phyloP scores from a whole-genome alignment of 2,888 invertebrate genomes.

The Coelogynopora nodosa region DNA sequence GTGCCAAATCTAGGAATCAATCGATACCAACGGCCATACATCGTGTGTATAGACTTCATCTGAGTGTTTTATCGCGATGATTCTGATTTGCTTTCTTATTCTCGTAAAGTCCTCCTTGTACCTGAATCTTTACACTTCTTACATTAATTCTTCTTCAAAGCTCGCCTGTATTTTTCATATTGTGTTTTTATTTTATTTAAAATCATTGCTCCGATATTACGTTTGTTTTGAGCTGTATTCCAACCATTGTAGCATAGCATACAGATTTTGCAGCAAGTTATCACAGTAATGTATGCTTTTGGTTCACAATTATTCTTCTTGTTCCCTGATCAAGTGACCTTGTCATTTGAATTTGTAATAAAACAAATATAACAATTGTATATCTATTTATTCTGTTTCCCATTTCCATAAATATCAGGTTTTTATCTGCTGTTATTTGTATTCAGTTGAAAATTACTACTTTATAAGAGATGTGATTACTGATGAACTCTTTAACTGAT shows the following conservation, averaged over 20 bases:
- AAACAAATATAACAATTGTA: too few species aligned
- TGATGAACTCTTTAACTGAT: too few species aligned
- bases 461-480: too few species aligned
- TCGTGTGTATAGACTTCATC: neutral
- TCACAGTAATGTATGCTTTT: neutral
- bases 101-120: neutral
- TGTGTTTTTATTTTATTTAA: constrained; percentile 23
- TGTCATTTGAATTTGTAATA: constrained; percentile 31
- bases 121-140: neutral
- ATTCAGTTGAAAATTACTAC: too few species aligned
- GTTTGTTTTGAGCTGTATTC: neutral
- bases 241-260: neutral
- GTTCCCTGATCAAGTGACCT: neutral
- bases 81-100: neutral
- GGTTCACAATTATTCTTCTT: neutral
- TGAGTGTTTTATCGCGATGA: neutral
- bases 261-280: neutral
- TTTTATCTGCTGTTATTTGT: too few species aligned
- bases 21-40: neutral
- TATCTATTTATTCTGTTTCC: too few species aligned
- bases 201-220: neutral
- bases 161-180: constrained; percentile 4
- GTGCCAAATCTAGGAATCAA: neutral
- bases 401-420: too few species aligned
- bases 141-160: neutral